Evolutionary conservation across 1,140 invertebrate genomes (phyloP), one percentile per base, ranked within the genome.

Genomic region (Asbolus verrucosus): DNA sequence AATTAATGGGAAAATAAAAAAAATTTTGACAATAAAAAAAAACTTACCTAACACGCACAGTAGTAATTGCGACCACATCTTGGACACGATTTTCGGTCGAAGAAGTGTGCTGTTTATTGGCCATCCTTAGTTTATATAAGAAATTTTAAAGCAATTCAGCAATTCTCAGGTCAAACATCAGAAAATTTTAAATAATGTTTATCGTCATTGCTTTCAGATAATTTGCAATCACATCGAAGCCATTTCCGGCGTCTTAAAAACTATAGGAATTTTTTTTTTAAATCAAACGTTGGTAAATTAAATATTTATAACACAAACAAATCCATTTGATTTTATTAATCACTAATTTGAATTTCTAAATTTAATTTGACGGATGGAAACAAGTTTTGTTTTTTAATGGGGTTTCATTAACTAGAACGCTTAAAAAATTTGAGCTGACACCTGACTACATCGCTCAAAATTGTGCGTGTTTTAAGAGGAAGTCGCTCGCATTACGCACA

Each of bases 61-160:
- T 31, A 75, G 27, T 15, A 73, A 6, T 67, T 67, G 69, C 38
- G 70, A 75, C 73, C 71, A 71, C 75, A 77, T 77, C 54, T 73
- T 76, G 66, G 43, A 36, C 50, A 21, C 19, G 8, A 61, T 6
- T 33, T 8, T 38, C 8, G 39, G 38, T 46, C 67, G 59, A 41
- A 69, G 54, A 61, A 69, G 54, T 69, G 67, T 69, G 46, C 15
- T 33, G 16, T 30, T n/a, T 1, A 16, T 31, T 8, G 54, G 41
- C 11, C 54, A 30, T 46, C 9, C 38, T 43, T 2, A n/a, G 8
- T 59, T 60, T 60, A 60, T 59, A 60, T 60, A 38, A 11, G 9
- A 15, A 54, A 54, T 39, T 63, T 39, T 36, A 19, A 18, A 38
- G 21, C 21, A 63, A 63, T 38, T 63, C 61, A 63, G 61, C 61